Conservation (phyloP, 1,140 invertebrate species). For the Drosophila auraria region DNA sequence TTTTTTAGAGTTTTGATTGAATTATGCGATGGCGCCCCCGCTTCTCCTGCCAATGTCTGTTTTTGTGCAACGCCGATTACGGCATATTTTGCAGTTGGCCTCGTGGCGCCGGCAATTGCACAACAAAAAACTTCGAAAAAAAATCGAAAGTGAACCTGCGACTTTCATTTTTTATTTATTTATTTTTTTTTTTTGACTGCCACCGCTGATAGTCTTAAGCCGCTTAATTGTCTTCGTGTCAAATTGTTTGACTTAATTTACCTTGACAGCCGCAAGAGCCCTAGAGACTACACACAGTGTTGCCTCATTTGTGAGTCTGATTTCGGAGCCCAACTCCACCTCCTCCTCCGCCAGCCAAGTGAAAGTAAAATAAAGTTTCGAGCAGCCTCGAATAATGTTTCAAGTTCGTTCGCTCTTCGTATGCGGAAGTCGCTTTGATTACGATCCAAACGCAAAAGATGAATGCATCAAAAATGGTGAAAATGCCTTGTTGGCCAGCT, state of each 20-base stretch:
- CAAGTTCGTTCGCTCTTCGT: constrained; percentile 63
- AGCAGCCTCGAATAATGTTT: constrained; percentile 36
- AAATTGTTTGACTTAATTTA: constrained; percentile 79
- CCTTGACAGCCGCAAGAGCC: constrained; percentile 69
- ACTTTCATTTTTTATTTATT: constrained; percentile 84
- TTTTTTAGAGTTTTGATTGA: constrained; percentile 70
- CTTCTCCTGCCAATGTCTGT: constrained; percentile 2
- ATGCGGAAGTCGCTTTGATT: constrained; percentile 60
- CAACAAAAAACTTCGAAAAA: constrained; percentile 59
- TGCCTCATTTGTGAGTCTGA: constrained; percentile 67
- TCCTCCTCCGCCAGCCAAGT: constrained; percentile 44
- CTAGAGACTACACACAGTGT: constrained; percentile 34
- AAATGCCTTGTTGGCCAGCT: constrained; percentile 15
- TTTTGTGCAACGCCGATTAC: constrained; percentile 62
- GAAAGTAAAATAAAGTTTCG: constrained; percentile 51
- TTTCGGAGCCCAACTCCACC: constrained; percentile 19
- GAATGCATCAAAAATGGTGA: constrained; percentile 39
- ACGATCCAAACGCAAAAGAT: constrained; percentile 35
- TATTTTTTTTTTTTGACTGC: constrained; percentile 41
- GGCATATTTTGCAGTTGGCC: constrained; percentile 78
- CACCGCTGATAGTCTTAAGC: constrained; percentile 70
- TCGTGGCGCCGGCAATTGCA: constrained; percentile 78
- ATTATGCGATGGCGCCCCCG: constrained; percentile 66
- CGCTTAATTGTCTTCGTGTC: constrained; percentile 80
- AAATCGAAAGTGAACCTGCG: constrained; percentile 83